A percentile compares a stretch with the other conserved stretches of the same genome.
Conservation (phyloP, 1,140 invertebrate genomes). For the Drosophila erecta region DNA sequence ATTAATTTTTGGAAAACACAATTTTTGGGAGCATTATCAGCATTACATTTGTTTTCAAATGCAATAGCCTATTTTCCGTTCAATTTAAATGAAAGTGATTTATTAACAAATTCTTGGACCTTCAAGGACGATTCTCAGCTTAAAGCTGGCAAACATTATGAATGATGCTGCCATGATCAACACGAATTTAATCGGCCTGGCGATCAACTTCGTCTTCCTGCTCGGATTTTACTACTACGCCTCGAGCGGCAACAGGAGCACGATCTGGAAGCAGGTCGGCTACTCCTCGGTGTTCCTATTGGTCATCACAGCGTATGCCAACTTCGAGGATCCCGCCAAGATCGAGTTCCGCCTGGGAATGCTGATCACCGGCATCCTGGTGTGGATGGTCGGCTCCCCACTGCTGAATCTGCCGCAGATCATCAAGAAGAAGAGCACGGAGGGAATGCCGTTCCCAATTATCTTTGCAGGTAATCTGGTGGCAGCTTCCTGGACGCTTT, state of each 20-base stretch:
- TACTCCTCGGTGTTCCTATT: slow-evolving; percentile 86
- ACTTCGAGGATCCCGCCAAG: slow-evolving; percentile 87
- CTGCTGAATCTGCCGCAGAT: slow-evolving; percentile 89
- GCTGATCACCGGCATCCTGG: slow-evolving; percentile 88
- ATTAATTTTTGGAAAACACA: too few relatives aligned
- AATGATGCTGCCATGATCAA: slow-evolving; percentile 90
- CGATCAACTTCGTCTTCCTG: slow-evolving; percentile 88
- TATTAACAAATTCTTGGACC: slow-evolving; percentile 8
- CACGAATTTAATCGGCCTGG: slow-evolving; percentile 90
- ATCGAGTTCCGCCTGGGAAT: slow-evolving; percentile 89
- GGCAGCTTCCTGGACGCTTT: slow-evolving; percentile 91
- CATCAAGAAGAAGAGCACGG: slow-evolving; percentile 90
- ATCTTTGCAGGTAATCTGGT: slow-evolving; percentile 92
- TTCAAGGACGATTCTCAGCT: slow-evolving; percentile 89
- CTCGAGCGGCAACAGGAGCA: slow-evolving; percentile 85
- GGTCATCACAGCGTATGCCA: slow-evolving; percentile 87
- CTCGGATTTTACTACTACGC: slow-evolving; percentile 88
- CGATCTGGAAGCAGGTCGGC: slow-evolving; percentile 86
- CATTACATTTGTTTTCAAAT: too few relatives aligned
- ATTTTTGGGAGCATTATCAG: too few relatives aligned
- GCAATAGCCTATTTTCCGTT: background rate
- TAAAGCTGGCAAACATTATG: slow-evolving; percentile 89
- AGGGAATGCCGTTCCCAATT: slow-evolving; percentile 92
- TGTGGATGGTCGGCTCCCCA: slow-evolving; percentile 89
- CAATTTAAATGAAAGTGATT: background rate